These are phyloP conservation scores for Iphiclides podalirius DNA, from an alignment of 2,888 invertebrate species.

Conservation along the genomic window DNA sequence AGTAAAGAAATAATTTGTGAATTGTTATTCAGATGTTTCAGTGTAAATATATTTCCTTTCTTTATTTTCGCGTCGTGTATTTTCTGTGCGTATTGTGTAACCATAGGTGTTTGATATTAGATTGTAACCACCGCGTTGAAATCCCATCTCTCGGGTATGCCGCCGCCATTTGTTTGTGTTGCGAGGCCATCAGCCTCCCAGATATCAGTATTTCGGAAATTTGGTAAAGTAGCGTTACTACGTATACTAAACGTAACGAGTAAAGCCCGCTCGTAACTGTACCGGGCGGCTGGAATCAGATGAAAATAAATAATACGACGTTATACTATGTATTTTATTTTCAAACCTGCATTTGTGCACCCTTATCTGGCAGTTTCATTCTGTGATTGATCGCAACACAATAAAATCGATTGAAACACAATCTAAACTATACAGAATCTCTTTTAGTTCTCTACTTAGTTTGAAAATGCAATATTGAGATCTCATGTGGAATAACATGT, in stretches of 20 bases:
- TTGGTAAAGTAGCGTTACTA: slow-evolving; percentile 75
- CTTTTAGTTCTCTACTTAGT: no score
- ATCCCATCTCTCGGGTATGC: slow-evolving; percentile 57
- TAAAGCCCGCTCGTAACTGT: slow-evolving; percentile 63
- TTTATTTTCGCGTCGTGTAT: slow-evolving; percentile 23
- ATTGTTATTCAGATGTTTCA: slow-evolving; percentile 28
- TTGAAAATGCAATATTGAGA: no score
- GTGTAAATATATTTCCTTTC: slow-evolving; percentile 38
- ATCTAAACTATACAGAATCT: no score
- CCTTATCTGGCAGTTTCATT: no score
- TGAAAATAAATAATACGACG: slow-evolving; percentile 79
- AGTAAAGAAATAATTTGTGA: slow-evolving; percentile 31
- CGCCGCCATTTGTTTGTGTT: slow-evolving; percentile 67
- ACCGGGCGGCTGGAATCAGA: slow-evolving; percentile 69
- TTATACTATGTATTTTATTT: slow-evolving; percentile 56
- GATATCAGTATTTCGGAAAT: slow-evolving; percentile 77
- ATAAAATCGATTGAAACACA: no score
- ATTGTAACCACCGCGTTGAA: slow-evolving; percentile 36
- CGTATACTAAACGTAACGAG: slow-evolving; percentile 67
- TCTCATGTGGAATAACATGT: no score
- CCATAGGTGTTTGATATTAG: slow-evolving; percentile 38
- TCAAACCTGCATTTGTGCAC: slow-evolving; percentile 24
- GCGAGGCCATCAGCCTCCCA: slow-evolving; percentile 60
- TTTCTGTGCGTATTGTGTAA: slow-evolving; percentile 35
- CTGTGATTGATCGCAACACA: no score